phyloP scores from a whole-genome alignment of 2,888 invertebrate species.

The Scrobipalpa costella region DNA sequence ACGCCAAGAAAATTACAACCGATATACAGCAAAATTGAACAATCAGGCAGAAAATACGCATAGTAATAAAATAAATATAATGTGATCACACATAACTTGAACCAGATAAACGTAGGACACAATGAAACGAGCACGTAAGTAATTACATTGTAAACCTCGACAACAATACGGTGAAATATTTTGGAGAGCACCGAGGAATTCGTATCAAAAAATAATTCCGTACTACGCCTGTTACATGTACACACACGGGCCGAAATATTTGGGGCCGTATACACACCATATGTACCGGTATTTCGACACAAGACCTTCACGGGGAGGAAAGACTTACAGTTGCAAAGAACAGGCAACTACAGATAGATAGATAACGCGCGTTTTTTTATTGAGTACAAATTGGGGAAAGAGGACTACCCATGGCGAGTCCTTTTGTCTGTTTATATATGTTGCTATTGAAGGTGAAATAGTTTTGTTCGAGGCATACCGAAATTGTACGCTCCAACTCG shows the following conservation, averaged over 20 bases:
- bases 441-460: too few relatives aligned
- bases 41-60: not conserved
- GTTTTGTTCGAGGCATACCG: too few relatives aligned
- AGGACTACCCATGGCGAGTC: too few relatives aligned
- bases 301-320: constrained; percentile 36
- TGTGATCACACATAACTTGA: not conserved
- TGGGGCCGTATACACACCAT: constrained; percentile 40
- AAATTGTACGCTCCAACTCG: too few relatives aligned
- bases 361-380: too few relatives aligned
- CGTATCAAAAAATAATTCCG: constrained; percentile 44
- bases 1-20: not conserved
- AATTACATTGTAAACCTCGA: constrained; percentile 15
- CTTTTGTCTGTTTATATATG: too few relatives aligned
- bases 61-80: constrained; percentile 1
- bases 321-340: not conserved
- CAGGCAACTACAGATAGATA: too few relatives aligned
- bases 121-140: constrained; percentile 12
- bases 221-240: constrained; percentile 23
- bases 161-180: constrained; percentile 22
- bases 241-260: constrained; percentile 45
- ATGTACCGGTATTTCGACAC: constrained; percentile 45
- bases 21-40: not conserved
- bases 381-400: too few relatives aligned
- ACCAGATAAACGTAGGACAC: not conserved
- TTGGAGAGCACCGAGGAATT: constrained; percentile 4